Percentiles rank a stretch among this genome's conserved stretches.
These are phyloP conservation scores for Strigamia maritima DNA, from an alignment of 2,888 invertebrate genomes.

Conservation along the genomic window DNA sequence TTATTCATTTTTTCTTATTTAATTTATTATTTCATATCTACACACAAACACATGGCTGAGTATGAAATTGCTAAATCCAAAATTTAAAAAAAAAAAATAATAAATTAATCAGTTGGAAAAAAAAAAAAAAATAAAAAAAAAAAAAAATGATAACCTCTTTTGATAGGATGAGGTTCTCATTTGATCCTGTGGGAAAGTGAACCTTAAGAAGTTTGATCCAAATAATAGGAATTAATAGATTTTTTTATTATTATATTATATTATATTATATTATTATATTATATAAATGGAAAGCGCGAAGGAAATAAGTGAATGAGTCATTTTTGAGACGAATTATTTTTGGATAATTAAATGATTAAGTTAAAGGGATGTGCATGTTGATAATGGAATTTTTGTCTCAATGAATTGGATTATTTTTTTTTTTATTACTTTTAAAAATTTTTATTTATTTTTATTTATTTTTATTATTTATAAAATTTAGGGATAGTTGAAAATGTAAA, in stretches of 20 bases:
- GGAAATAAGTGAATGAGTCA: constrained; percentile 16
- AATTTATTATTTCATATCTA: background rate
- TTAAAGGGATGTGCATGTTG: background rate
- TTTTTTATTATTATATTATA: too few species aligned
- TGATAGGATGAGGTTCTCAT: constrained; percentile 19
- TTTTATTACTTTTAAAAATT: background rate
- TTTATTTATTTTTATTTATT: too few species aligned
- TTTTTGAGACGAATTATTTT: background rate
- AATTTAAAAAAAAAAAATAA: constrained; percentile 4
- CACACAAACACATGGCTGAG: constrained; percentile 7
- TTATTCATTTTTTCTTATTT: background rate
- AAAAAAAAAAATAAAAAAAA: too few species aligned
- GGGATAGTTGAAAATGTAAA: background rate
- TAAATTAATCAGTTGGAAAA: background rate
- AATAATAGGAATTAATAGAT: too few species aligned
- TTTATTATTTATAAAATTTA: background rate
- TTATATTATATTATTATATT: background rate
- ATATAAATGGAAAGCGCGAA: background rate
- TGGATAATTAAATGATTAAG: background rate
- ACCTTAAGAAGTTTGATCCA: background rate
- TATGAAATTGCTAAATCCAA: constrained; percentile 26
- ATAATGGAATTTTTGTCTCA: background rate
- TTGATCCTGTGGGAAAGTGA: constrained; percentile 24
- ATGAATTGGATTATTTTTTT: background rate
- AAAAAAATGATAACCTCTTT: constrained; percentile 26